Evolutionary conservation across 2,888 invertebrate species (phyloP).

Genomic region (Diarsia mendica): DNA sequence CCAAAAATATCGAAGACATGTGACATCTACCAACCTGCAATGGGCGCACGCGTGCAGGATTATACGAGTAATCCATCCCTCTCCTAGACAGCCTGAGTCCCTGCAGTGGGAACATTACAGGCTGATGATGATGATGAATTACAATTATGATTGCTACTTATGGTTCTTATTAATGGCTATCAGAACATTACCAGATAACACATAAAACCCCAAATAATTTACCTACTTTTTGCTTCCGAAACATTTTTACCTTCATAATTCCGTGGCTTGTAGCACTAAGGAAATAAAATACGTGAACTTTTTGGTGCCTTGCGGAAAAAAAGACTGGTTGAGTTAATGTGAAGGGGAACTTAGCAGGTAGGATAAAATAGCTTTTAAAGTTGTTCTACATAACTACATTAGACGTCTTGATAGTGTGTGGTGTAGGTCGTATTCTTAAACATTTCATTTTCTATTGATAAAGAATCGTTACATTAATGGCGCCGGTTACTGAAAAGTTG

Average conservation of each 20-base stretch:
- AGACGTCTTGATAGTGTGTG: background rate
- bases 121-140: no score
- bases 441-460: no score
- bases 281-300: constrained; percentile 46
- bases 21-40: no score
- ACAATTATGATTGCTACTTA: no score
- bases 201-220: background rate
- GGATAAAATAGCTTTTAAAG: constrained; percentile 36
- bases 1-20: no score
- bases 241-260: constrained; percentile 35
- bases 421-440: background rate
- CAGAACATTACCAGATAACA: background rate
- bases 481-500: no score
- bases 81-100: no score
- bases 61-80: no score
- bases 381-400: background rate
- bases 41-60: no score
- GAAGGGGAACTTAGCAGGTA: constrained; percentile 16
- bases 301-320: constrained; percentile 32
- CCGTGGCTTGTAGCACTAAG: constrained; percentile 56
- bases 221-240: background rate
- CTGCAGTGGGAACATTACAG: no score
- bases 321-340: constrained; percentile 28
- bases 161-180: background rate
- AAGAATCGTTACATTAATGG: no score